Conservation (phyloP, 2,113 vertebrate species). For the Xenus cinereus region DNA sequence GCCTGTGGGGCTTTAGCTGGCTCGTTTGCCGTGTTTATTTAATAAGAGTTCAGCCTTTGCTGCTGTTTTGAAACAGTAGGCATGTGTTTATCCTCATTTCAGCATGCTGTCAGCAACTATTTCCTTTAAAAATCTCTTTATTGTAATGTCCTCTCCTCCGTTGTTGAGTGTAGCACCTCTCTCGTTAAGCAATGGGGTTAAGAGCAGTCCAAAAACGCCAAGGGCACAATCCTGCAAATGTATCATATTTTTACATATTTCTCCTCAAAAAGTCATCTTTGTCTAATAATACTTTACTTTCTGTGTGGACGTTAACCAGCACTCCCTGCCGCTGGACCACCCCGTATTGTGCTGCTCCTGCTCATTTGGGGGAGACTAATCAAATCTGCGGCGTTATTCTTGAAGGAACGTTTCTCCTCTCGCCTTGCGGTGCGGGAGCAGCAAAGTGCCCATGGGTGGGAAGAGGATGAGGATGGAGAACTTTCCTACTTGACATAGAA, state of each 20-base stretch:
- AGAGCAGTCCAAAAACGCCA: not conserved
- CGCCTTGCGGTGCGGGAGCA: not conserved
- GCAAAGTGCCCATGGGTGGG: not conserved
- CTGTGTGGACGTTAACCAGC: not conserved
- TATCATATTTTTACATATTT: accelerated
- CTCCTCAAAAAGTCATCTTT: not conserved
- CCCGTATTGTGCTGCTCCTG: not conserved
- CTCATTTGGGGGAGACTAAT: not conserved
- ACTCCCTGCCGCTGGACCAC: accelerated
- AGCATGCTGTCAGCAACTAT: not conserved
- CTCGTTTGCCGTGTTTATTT: not conserved
- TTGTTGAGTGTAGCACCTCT: not conserved
- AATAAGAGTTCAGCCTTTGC: not conserved
- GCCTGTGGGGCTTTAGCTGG: constrained; percentile 9
- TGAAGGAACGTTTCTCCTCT: not conserved
- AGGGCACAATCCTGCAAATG: not conserved
- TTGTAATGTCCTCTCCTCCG: not conserved
- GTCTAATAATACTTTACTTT: not conserved
- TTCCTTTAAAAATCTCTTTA: not conserved
- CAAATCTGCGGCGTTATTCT: not conserved
- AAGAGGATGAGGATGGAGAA: not conserved
- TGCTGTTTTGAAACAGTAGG: not conserved
- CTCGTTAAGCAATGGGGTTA: not conserved
- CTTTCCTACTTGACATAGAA: not conserved
- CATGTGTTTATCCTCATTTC: constrained; percentile 54